A percentile compares a stretch with the other conserved stretches of the same genome.
Conservation (phyloP, 2,797 vertebrate species). For the Rhinella marina region DNA sequence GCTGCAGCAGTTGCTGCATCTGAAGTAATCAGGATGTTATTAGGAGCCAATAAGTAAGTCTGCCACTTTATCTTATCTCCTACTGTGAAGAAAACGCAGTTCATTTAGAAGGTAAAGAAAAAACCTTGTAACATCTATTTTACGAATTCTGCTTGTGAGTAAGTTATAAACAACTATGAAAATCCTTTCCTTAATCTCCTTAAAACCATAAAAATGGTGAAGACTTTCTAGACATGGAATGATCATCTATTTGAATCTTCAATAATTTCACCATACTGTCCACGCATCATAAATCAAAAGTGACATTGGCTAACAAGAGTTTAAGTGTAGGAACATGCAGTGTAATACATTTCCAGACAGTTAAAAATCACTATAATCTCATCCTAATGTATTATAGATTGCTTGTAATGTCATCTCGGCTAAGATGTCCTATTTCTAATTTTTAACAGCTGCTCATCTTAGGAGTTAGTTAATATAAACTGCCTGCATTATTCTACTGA, state of each 20-base stretch:
- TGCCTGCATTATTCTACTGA: conserved; percentile 99
- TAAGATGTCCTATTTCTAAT: conserved; percentile 98
- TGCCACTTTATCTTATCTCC: conserved; percentile 50
- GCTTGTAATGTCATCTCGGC: conserved; percentile 99
- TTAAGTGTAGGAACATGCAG: conserved; percentile 93
- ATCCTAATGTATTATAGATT: conserved; percentile 99
- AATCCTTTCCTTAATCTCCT: conserved; percentile 78
- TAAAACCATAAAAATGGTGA: conserved; percentile 84
- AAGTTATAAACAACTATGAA: conserved; percentile 75
- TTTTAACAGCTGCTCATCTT: conserved; percentile 99
- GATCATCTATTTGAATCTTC: conserved; percentile 90
- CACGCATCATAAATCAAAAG: conserved; percentile 90
- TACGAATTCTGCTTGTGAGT: conserved; percentile 67
- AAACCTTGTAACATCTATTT: conserved; percentile 69
- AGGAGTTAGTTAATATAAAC: conserved; percentile 99
- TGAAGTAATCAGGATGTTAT: conserved; percentile 43
- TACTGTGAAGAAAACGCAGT: conserved; percentile 48
- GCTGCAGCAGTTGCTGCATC: conserved; percentile 15
- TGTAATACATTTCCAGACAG: conserved; percentile 99
- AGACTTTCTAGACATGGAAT: conserved; percentile 88
- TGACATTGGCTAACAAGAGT: conserved; percentile 91
- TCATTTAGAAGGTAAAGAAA: conserved; percentile 64
- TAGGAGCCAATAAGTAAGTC: conserved; percentile 39
- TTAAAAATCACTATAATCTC: conserved; percentile 99
- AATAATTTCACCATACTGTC: conserved; percentile 87